A percentile compares a stretch with the other conserved stretches of the same genome.
Evolutionary conservation across 2,797 vertebrate species (phyloP).

Genomic region (Alosa sapidissima): DNA sequence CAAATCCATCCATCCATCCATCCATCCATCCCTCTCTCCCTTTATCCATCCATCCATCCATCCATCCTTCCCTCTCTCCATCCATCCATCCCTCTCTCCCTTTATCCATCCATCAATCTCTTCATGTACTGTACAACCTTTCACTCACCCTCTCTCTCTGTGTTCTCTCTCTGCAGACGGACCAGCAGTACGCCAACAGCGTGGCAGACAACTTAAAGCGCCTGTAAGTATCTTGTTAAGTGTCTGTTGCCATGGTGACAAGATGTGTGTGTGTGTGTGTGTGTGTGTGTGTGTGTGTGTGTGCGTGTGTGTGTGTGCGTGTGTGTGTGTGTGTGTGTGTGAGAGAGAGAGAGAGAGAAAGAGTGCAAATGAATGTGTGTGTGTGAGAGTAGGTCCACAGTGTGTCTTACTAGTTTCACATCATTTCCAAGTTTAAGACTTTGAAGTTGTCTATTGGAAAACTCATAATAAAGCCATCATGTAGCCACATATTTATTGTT

Average conservation of each 20-base stretch:
- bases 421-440: too few species aligned
- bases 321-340: not conserved
- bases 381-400: not conserved
- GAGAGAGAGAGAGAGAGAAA: not conserved
- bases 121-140: not conserved
- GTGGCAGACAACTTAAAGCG: conserved; percentile 93
- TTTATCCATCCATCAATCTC: not conserved
- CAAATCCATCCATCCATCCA: not conserved
- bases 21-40: not conserved
- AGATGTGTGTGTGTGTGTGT: conserved; percentile 7
- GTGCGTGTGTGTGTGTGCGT: not conserved
- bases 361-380: not conserved
- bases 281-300: not conserved
- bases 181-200: conserved; percentile 87
- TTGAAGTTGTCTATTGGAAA: too few species aligned
- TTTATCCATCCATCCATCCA: not conserved
- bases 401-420: not conserved
- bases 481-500: too few species aligned
- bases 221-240: conserved; percentile 81
- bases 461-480: too few species aligned
- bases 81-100: not conserved
- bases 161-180: conserved; percentile 76
- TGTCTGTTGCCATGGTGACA: conserved; percentile 47
- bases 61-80: not conserved
- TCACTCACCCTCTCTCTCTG: conserved; percentile 1